Base-by-base conservation (phyloP, 2,797 vertebrate species). In the Acanthiza pusilla region DNA sequence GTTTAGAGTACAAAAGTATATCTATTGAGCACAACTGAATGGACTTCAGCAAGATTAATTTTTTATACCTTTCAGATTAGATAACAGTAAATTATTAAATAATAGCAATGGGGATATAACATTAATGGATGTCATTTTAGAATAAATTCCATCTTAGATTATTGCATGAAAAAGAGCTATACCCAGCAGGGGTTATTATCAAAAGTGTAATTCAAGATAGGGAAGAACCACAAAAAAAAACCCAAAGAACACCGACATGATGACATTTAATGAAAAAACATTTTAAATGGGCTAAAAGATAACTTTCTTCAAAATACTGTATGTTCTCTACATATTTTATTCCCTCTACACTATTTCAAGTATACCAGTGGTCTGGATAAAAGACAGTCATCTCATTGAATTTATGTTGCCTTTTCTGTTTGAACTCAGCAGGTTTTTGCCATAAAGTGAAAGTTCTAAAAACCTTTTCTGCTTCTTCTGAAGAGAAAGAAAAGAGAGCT, bases 401-500 rank as follows among this genome's bases (percentile, higher is more conserved):
- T 96, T 89, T 89, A 89, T 89, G 57, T 65, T 94, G 42, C 21
- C 30, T 77, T 63, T 93, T 91, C 78, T 57, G 21, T 79, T 93
- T 93, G 86, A 95, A 86, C 84, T 76, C 77, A 96, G 88, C 86
- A 89, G 74, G 86, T 74, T 50, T 93, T 82, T 87, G 50, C 84
- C 30, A 65, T 87, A 61, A 92, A 96, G 40, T 65, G 57, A 89
- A 88, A 84, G 34, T 53, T 86, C 74, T 93, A 74, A 93, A 91
- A 91, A 18, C 8, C 20, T 82, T 82, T 88, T 88, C 71, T 85
- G 9, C 29, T 91, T 89, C 75, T 94, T 50, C 55, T 82, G 51
- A 79, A 65, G 67, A 82, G 71, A 86, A 66, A 87, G 67, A 90
- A 90, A 94, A 66, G 48, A 60, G 34, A 93, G 79, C 42, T 23